phyloP scores from a whole-genome alignment of 2,888 invertebrate species.

The Nasonovia ribisnigri region DNA sequence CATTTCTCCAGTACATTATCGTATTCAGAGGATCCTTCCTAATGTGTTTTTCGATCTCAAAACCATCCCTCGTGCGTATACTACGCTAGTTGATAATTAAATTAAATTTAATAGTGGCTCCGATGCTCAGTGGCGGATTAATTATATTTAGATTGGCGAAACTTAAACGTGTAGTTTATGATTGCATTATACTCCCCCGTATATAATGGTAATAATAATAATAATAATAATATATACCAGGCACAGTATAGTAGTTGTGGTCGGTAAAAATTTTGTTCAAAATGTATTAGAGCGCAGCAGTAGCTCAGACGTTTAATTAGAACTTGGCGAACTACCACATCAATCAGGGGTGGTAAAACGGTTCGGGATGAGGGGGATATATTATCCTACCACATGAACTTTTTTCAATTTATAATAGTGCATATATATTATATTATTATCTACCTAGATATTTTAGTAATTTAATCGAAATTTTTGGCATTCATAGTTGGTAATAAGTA shows the following conservation, averaged over 20 bases:
- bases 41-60: slow-evolving; percentile 9
- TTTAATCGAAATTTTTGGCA: not conserved
- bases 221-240: not conserved
- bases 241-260: not conserved
- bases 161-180: not conserved
- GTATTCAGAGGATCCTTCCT: not conserved
- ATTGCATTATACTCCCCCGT: not conserved
- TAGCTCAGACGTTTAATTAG: not conserved
- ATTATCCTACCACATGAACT: not conserved
- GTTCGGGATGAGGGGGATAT: not conserved
- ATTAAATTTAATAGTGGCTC: slow-evolving; percentile 9
- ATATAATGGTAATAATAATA: not conserved
- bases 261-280: not conserved
- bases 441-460: not conserved
- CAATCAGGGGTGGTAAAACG: not conserved
- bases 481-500: not conserved
- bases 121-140: not conserved
- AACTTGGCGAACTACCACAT: not conserved
- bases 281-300: not conserved
- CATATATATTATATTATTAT: not conserved
- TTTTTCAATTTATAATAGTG: not conserved
- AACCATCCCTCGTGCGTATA: not conserved
- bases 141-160: slow-evolving; percentile 6
- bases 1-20: not conserved
- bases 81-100: slow-evolving; percentile 1